phyloP scores from a whole-genome alignment of 2,113 vertebrate genomes.

The Entelurus aequoreus region DNA sequence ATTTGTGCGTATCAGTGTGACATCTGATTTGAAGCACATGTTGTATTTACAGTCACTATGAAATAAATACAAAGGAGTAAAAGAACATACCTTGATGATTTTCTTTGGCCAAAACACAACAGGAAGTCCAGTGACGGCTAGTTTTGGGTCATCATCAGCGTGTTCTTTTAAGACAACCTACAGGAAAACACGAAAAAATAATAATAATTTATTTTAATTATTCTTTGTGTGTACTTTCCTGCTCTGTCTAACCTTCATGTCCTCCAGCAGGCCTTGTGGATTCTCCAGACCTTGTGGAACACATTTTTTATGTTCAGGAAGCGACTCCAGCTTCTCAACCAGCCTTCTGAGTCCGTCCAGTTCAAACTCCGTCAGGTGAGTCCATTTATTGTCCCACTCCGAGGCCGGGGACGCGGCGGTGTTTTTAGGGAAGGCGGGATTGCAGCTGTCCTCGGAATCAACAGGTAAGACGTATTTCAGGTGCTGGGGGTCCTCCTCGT shows the following conservation, averaged over 20 bases:
- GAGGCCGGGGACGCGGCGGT: constrained; percentile 80
- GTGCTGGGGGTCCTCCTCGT: constrained; percentile 71
- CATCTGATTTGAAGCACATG: too few relatives aligned
- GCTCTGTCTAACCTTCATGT: constrained; percentile 81
- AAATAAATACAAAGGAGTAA: neutral
- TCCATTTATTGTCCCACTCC: constrained; percentile 80
- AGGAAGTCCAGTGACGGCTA: constrained; percentile 88
- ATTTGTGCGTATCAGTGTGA: too few relatives aligned
- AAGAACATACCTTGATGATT: constrained; percentile 78
- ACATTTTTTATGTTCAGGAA: constrained; percentile 91
- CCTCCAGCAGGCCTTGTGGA: constrained; percentile 85
- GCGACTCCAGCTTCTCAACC: constrained; percentile 91
- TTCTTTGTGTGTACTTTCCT: neutral
- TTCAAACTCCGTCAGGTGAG: constrained; percentile 91
- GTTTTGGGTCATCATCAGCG: constrained; percentile 83
- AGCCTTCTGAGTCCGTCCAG: constrained; percentile 86
- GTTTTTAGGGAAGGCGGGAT: constrained; percentile 48
- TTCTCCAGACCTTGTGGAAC: constrained; percentile 88
- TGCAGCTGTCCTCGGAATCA: constrained; percentile 82
- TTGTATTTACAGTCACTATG: neutral
- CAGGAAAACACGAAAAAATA: neutral
- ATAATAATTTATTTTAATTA: neutral
- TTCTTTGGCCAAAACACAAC: constrained; percentile 92
- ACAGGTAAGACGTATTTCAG: constrained; percentile 80
- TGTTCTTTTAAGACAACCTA: constrained; percentile 92